phyloP scores from a whole-genome alignment of 2,113 vertebrate species.

The Nothobranchius furzeri region DNA sequence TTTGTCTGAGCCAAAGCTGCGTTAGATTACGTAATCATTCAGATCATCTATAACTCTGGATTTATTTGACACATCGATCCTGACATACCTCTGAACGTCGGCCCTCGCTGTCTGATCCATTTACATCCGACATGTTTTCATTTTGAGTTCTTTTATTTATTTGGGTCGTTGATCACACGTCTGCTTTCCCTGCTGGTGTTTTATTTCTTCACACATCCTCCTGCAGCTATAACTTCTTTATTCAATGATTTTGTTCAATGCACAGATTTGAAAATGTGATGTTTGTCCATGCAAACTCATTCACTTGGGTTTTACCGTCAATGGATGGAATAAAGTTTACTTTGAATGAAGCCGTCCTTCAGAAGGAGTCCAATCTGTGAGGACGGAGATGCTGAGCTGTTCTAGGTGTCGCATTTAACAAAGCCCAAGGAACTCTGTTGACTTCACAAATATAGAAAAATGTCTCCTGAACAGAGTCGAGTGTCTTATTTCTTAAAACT shows the following conservation, averaged over 20 bases:
- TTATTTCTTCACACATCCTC: background rate
- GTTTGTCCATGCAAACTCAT: no score
- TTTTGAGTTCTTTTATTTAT: constrained; percentile 12
- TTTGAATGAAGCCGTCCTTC: no score
- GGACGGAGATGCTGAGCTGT: no score
- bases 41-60: constrained; percentile 35
- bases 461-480: no score
- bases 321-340: no score
- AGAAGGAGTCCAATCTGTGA: no score
- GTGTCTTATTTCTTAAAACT: no score
- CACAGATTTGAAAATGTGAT: no score
- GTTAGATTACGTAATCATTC: constrained; percentile 21
- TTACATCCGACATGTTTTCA: constrained; percentile 2
- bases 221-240: background rate
- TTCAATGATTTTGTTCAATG: background rate
- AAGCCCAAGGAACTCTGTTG: no score
- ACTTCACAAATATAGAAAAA: no score
- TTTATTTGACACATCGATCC: constrained; percentile 45
- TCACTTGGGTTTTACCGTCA: no score
- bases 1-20: constrained; percentile 10
- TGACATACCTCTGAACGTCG: constrained; percentile 22
- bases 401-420: no score
- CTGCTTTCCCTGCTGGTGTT: background rate
- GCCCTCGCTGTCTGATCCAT: constrained; percentile 15
- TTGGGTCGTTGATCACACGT: background rate